Base-by-base conservation (phyloP, 2,888 invertebrate genomes). In the Prenolepis imparis region DNA sequence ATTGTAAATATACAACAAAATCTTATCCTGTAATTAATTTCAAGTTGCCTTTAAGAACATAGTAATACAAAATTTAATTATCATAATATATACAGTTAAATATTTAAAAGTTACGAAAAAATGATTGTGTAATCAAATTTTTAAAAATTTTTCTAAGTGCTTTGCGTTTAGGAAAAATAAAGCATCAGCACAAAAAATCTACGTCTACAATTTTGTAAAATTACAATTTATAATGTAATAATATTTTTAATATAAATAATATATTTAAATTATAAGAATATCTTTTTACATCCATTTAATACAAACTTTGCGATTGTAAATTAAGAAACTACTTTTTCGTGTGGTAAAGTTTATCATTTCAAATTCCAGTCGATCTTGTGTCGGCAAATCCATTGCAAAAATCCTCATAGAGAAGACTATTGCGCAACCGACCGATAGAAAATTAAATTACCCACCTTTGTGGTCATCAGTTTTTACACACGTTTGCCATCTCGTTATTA, bases 361-460 rank as follows among this genome's bases (percentile, higher is more conserved):
- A 32, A 70, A 59, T 70, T 21, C 61, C 11, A 24, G 1, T 64
- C 21, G 5, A 55, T 12, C 18, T 66, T 24, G 5, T 21, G 18
- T 18, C 32, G 1, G 18, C 12, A 12, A 36, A 48, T 78, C 15
- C 11, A 11, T 36, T 15, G 8, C 12, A 44, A 68, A 78, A 78
- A 5, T 15, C 3, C 15, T 12, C 8, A 28, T 44, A 59, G 36
- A 70, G 15, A 59, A 21, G 21, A 68, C 59, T 36, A 59, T 57
- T 48, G 5, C 8, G 18, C 44, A 21, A 57, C 18, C 59, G 57
- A 70, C 8, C 44, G 24, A 70, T 59, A 88, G 86, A 90, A 90
- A 87, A 91, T 87, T 84, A 75, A 88, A 90, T 90, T 89, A 90
- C 78, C 81, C 85, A 78, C 72, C 57, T 75, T 84, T 24, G 61